Evolutionary conservation across 1,140 invertebrate genomes (phyloP), one percentile per base, ranked within the genome.

Genomic region (Zophobas morio): DNA sequence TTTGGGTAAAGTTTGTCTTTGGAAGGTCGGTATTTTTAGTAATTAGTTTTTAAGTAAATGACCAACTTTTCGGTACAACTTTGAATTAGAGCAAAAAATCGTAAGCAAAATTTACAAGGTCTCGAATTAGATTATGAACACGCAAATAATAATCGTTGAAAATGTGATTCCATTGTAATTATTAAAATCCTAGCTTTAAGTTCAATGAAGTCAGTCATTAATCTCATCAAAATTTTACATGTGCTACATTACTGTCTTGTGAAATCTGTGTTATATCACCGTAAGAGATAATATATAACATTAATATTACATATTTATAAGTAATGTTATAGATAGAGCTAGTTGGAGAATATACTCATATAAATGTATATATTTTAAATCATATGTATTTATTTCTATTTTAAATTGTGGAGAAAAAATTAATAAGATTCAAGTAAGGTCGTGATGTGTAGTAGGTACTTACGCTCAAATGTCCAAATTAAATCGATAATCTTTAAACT

Each of bases 401-500:
- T 57, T 74, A 70, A 73, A 72, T 66, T 74, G 34, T 73, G 56
- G 33, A 74, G 37, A 63, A 66, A 56, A 66, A 66, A 47, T 54
- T 51, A 47, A 75, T 39, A 63, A 70, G 53, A 75, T 66, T 36
- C 42, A 66, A 63, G 36, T 74, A 75, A 46, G 47, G 60, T 74
- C 37, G 66, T 74, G 76, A 81, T 74, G 78, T 81, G 80, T 79
- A 80, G 78, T 60, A 76, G 63, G 74, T 80, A 80, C 77, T 53
- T 82, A 79, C 71, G 81, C 82, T 83, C 79, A 82, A 83, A 80
- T 82, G 79, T 81, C 82, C 80, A 82, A 20, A 80, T 49, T 79
- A 77, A 78, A 75, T 73, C 35, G 49, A 79, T 79, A 76, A 66
- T 40, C 39, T 80, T 80, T 76, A 66, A 54, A 74, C 71, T 63